phyloP scores from a whole-genome alignment of 2,113 vertebrate species.

The Melanerpes aurifrons region DNA sequence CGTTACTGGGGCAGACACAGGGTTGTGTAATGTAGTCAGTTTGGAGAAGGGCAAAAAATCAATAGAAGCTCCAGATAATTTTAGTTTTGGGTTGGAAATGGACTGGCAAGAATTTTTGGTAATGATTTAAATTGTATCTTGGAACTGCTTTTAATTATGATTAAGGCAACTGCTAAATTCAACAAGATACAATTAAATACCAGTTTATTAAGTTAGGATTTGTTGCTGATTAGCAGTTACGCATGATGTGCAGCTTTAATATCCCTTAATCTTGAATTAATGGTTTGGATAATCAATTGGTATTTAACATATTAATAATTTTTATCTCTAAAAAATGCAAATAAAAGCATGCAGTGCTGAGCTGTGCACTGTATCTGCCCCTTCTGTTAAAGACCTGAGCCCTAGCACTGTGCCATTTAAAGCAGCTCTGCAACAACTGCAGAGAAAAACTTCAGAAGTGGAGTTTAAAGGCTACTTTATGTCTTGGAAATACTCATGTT shows the following conservation, averaged over 20 bases:
- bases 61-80: neutral
- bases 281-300: conserved; percentile 46
- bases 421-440: neutral
- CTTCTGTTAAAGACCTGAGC: neutral
- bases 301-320: conserved; percentile 34
- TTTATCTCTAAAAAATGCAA: conserved; percentile 17
- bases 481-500: neutral
- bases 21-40: neutral
- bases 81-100: conserved; percentile 11
- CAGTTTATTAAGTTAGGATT: conserved; percentile 43
- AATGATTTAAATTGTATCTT: conserved; percentile 41
- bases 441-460: neutral
- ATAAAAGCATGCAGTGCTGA: neutral
- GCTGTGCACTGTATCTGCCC: neutral
- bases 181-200: conserved; percentile 68
- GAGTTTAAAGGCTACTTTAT: neutral
- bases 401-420: neutral
- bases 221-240: neutral
- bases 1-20: neutral
- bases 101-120: conserved; percentile 14
- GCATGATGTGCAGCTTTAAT: neutral
- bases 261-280: conserved; percentile 52
- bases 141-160: conserved; percentile 49
- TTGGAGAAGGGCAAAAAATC: neutral
- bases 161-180: conserved; percentile 59